Conservation (phyloP, 1,140 invertebrate genomes). For the Procambarus virginalis region DNA sequence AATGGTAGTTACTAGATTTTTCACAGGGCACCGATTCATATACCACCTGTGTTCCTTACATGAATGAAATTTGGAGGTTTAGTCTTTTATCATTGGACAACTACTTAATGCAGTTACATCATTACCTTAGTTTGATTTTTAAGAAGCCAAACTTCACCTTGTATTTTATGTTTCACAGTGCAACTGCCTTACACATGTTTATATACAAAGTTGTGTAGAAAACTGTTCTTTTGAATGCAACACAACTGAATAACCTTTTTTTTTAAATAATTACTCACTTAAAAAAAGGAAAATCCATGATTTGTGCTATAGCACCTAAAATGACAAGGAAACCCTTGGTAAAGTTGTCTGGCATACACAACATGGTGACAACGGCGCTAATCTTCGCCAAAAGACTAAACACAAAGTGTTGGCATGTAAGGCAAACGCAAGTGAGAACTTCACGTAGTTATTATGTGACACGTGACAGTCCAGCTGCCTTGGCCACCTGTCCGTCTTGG, state of each 20-base stretch:
- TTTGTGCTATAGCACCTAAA: conserved; percentile 69
- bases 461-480: conserved; percentile 65
- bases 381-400: conserved; percentile 62
- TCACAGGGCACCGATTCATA: conserved; percentile 52
- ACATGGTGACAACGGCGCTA: conserved; percentile 49
- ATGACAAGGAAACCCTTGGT: conserved; percentile 68
- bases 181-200: conserved; percentile 68
- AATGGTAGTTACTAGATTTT: conserved; percentile 61
- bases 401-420: conserved; percentile 66
- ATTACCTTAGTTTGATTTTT: conserved; percentile 68
- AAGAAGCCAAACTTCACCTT: conserved; percentile 68
- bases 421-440: conserved; percentile 68
- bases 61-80: conserved; percentile 66
- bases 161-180: conserved; percentile 66
- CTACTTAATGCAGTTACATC: conserved; percentile 64
- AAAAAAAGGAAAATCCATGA: conserved; percentile 63
- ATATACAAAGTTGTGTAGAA: conserved; percentile 69
- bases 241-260: conserved; percentile 63
- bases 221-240: conserved; percentile 66
- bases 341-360: conserved; percentile 65
- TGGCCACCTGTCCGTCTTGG: conserved; percentile 65
- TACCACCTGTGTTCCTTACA: conserved; percentile 58
- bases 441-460: conserved; percentile 68
- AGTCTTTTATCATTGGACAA: conserved; percentile 64
- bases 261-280: conserved; percentile 28